Conservation (phyloP, 2,113 vertebrate species). For the Ceyx margarethae region DNA sequence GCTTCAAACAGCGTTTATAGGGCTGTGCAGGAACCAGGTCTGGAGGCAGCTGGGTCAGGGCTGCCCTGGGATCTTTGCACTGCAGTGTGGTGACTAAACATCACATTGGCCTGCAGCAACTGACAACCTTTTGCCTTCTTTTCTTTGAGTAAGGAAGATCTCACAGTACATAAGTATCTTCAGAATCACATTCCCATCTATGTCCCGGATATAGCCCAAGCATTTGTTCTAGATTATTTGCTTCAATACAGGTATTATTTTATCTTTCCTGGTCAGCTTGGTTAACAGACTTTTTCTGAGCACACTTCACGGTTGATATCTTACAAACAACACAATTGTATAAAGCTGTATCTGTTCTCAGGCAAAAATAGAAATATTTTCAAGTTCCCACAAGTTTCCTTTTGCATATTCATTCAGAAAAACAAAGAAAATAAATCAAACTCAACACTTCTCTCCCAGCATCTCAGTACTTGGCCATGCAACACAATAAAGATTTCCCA, state of each 20-base stretch:
- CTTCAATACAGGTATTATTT: background rate
- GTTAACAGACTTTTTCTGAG: background rate
- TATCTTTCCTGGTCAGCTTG: background rate
- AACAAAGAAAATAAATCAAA: background rate
- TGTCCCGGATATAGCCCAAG: background rate
- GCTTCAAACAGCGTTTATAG: background rate
- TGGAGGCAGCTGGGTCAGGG: background rate
- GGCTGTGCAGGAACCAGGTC: background rate
- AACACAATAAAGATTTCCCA: background rate
- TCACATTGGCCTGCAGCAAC: background rate
- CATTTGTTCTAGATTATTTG: background rate
- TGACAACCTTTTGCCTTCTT: background rate
- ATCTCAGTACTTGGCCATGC: background rate
- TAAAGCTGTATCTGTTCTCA: background rate
- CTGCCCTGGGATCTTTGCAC: background rate
- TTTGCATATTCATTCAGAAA: background rate
- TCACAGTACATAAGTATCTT: background rate
- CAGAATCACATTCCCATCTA: background rate
- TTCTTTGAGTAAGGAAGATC: background rate
- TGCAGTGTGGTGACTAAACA: background rate
- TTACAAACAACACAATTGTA: fast-evolving
- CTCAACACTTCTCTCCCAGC: background rate
- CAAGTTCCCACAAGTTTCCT: background rate
- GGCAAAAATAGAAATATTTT: background rate
- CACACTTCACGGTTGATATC: background rate